A percentile compares a stretch with the other conserved stretches of the same genome.
Evolutionary conservation across 2,888 invertebrate genomes (phyloP).

Genomic region (Acanthoscelides obtectus): DNA sequence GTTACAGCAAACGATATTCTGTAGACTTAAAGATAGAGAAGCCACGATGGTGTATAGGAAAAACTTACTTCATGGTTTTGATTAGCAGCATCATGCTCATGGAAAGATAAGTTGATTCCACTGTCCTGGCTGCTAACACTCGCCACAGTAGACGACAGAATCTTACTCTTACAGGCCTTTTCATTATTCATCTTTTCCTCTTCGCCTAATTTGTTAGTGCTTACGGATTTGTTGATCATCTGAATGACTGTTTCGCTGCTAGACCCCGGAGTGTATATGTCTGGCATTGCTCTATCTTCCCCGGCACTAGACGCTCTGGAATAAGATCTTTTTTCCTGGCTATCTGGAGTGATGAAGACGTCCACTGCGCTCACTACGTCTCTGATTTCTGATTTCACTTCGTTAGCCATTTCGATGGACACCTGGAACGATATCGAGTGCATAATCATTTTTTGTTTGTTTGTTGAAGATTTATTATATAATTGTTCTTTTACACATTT

Average conservation of each 20-base stretch:
- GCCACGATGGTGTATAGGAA: too few species aligned
- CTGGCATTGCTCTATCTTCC: slow-evolving; percentile 29
- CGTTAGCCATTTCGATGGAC: slow-evolving; percentile 73
- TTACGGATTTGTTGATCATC: slow-evolving; percentile 51
- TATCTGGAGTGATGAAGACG: slow-evolving; percentile 48
- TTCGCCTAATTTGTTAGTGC: slow-evolving; percentile 56
- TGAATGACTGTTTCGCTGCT: slow-evolving; percentile 41
- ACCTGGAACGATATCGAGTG: slow-evolving; percentile 44
- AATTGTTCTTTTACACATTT: too few species aligned
- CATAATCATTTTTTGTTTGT: too few species aligned
- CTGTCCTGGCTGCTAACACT: slow-evolving; percentile 74
- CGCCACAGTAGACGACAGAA: slow-evolving; percentile 60
- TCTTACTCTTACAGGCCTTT: slow-evolving; percentile 49
- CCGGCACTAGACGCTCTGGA: slow-evolving; percentile 36
- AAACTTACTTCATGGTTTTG: slow-evolving; percentile 22
- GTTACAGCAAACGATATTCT: too few species aligned
- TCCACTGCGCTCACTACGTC: slow-evolving; percentile 72
- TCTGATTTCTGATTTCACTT: slow-evolving; percentile 72
- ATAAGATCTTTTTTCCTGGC: slow-evolving; percentile 37
- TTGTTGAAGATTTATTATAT: too few species aligned
- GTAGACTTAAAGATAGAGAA: too few species aligned
- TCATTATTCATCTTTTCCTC: slow-evolving; percentile 47
- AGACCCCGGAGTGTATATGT: slow-evolving; percentile 38
- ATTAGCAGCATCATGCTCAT: slow-evolving; percentile 54
- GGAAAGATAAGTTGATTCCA: slow-evolving; percentile 70